Evolutionary conservation across 2,888 invertebrate species (phyloP), one percentile per base, ranked within the genome.

Genomic region (Melanargia galathea): DNA sequence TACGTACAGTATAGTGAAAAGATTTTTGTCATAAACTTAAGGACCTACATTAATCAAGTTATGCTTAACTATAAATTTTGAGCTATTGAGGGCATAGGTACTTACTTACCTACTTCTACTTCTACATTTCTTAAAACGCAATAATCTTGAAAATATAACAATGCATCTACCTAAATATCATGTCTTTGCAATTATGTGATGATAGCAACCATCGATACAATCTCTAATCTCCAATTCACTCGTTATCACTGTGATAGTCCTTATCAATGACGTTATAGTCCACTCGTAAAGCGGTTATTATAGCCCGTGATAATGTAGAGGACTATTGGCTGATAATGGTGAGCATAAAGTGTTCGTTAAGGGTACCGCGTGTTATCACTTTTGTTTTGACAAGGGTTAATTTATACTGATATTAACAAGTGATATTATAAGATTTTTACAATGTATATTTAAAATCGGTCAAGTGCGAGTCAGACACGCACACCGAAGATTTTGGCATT

Each of bases 231-330:
- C 40, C 26, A 24, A 26, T 40, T 26, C 10, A 16, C 18, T 6
- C n/a, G 24, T 55, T 43, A 55, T 55, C 55, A 26, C 16, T n/a
- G 5, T 0, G 45, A 57, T 46, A 57, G 24, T 13, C 20, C 18
- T 20, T 57, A 57, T 57, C 57, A 57, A 0, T 57, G 46, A 57
- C 45, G 57, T 16, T 30, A 57, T 45, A 30, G 57, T 46, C 45
- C 45, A 22, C 20, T 20, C 7, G 18, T 30, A 46, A 13, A 16
- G 7, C 16, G 5, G 11, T 43, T 8, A 43, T 43, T 8, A 43
- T 40, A 56, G 40, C 13, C 13, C 52, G 13, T 33, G 33, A 52
- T 52, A 52, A 52, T 11, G 52, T 35, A n/a, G 13, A 52, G 52
- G 35, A 33, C 52, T 52, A 52, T 52, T 35, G 11, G 30, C 16